Evolutionary conservation across 2,113 vertebrate species (phyloP).

Genomic region (Chaetodon trifascialis): DNA sequence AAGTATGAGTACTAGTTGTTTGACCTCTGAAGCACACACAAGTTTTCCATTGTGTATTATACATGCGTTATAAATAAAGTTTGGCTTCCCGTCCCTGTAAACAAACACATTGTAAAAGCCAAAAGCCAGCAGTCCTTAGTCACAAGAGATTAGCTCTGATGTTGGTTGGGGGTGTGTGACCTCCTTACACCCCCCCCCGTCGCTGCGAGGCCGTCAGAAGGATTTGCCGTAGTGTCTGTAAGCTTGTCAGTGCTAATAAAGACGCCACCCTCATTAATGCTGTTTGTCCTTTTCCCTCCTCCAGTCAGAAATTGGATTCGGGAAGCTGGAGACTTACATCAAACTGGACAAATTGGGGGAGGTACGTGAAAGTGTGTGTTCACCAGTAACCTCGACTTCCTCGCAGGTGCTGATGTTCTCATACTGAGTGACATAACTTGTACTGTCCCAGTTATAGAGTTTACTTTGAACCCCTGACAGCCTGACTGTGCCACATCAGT

Average conservation of each 20-base stretch:
- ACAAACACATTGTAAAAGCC: conserved; percentile 53
- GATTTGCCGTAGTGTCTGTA: conserved; percentile 58
- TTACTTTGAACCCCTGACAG: conserved; percentile 9
- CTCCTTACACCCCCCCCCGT: conserved; percentile 29
- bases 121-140: conserved; percentile 62
- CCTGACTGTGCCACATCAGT: neutral
- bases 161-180: conserved; percentile 32
- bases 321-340: conserved; percentile 98
- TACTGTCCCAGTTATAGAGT: neutral
- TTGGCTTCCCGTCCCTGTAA: neutral
- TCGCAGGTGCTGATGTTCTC: conserved; percentile 47
- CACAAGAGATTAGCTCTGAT: conserved; percentile 61
- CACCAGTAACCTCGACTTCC: conserved; percentile 3
- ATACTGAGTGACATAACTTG: conserved; percentile 18
- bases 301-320: conserved; percentile 97
- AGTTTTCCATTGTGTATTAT: neutral
- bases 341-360: conserved; percentile 98
- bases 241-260: conserved; percentile 64
- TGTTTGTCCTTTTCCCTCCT: conserved; percentile 57
- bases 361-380: conserved; percentile 81
- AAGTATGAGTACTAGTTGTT: neutral
- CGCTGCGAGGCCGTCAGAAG: conserved; percentile 52
- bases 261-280: conserved; percentile 43
- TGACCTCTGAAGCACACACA: neutral
- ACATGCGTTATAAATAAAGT: conserved; percentile 2